A percentile compares a stretch with the other conserved stretches of the same genome.
Conservation (phyloP, 2,113 vertebrate genomes). For the Brachypodius melanocephalos region DNA sequence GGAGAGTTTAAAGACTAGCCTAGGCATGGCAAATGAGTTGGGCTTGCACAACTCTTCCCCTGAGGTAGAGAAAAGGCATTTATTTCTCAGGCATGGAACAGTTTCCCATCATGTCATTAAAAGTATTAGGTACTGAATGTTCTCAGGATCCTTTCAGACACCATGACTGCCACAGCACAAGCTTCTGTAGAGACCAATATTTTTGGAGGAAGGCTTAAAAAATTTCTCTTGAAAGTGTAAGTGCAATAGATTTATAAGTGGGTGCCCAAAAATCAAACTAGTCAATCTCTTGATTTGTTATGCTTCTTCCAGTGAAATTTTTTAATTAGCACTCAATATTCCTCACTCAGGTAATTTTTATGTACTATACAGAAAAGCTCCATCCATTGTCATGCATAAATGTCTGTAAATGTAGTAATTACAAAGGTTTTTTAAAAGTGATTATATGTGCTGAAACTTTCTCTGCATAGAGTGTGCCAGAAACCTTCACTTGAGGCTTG, state of each 20-base stretch:
- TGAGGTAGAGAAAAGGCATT: conserved; percentile 34
- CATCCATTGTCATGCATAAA: background rate
- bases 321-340: background rate
- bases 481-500: background rate
- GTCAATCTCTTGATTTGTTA: background rate
- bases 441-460: background rate
- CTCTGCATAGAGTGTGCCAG: background rate
- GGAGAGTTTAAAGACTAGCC: conserved; percentile 6
- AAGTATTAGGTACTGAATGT: conserved; percentile 3
- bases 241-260: background rate
- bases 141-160: background rate
- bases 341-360: background rate
- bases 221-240: background rate
- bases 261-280: background rate
- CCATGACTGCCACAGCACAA: background rate
- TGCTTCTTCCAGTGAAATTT: background rate
- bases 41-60: conserved; percentile 30
- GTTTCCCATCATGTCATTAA: conserved; percentile 17
- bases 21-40: background rate
- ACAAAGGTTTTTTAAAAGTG: accelerated
- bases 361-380: background rate
- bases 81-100: conserved; percentile 14
- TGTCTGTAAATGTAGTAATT: background rate
- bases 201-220: background rate
- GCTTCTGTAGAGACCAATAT: background rate